Evolutionary conservation across 2,113 vertebrate genomes (phyloP), one percentile per base, ranked within the genome.

Genomic region (Labeo catla): DNA sequence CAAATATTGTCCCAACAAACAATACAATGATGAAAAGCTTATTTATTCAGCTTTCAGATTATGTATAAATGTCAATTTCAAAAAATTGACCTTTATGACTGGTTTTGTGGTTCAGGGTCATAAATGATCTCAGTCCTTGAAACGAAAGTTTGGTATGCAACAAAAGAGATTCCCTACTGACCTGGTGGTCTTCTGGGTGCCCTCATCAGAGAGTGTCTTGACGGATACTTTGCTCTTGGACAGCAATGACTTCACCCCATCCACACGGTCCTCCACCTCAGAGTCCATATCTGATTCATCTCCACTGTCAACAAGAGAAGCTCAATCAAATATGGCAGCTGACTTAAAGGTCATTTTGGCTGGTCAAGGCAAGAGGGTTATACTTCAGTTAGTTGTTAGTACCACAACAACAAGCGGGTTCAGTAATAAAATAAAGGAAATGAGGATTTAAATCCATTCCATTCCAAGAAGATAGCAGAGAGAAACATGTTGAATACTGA

Each of bases 211-310:
- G 89, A 96, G 93, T 0, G 96, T 94, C 93, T 98, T 99, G 88
- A 94, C 93, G 79, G 93, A 93, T 86, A 93, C 93, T 91, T 95
- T 95, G 89, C 94, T 95, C 89, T 94, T 95, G 0, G 94, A 99
- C 57, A 99, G 94, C 97, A 97, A 98, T 4, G 97, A 98, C 90
- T 99, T 99, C 87, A 99, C 97, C 8, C 96, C 98, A 0, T 99
- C 98, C 73, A 99, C 98, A 0, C 98, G 97, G 81, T 99, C 97
- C 91, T 99, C 98, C 88, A 99, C 95, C 90, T 99, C 98, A 0
- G 97, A 99, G 90, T 99, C 98, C 16, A 95, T 94, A 2, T 99
- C 98, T 0, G 96, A 97, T 83, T 98, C 98, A 0, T 97, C 97
- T 0, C 97, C 98, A 0, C 98, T 99, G 95, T 65, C 0, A 28